Conservation (phyloP, 2,113 vertebrate species). For the Engystomops pustulosus region DNA sequence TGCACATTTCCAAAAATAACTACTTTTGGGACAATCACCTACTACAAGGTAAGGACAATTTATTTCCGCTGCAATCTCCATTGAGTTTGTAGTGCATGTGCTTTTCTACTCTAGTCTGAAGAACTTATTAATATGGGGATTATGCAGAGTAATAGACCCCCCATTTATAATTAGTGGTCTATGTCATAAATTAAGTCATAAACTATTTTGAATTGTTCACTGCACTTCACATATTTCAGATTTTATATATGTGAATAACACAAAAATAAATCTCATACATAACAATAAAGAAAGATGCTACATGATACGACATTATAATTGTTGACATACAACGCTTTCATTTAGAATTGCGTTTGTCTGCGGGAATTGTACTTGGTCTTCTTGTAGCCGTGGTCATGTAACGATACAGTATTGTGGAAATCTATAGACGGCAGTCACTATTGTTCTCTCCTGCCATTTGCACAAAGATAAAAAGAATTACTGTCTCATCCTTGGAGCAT, state of each 20-base stretch:
- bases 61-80: no score
- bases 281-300: not conserved
- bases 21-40: no score
- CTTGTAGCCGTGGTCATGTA: not conserved
- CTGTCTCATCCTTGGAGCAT: constrained; percentile 28
- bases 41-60: no score
- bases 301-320: not conserved
- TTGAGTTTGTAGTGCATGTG: no score
- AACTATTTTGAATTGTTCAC: no score
- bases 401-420: not conserved
- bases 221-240: not conserved
- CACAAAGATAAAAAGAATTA: constrained; percentile 44
- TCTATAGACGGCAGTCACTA: constrained; percentile 28
- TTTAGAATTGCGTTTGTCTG: constrained; percentile 7
- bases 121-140: no score
- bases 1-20: no score
- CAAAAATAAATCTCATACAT: not conserved
- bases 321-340: not conserved
- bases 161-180: no score
- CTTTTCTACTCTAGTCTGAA: no score
- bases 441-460: constrained; percentile 11
- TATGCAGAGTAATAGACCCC: no score
- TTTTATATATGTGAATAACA: not conserved
- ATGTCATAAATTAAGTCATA: no score
- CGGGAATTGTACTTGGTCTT: not conserved